Evolutionary conservation across 2,888 invertebrate genomes (phyloP).

Genomic region (Thereva unica): DNA sequence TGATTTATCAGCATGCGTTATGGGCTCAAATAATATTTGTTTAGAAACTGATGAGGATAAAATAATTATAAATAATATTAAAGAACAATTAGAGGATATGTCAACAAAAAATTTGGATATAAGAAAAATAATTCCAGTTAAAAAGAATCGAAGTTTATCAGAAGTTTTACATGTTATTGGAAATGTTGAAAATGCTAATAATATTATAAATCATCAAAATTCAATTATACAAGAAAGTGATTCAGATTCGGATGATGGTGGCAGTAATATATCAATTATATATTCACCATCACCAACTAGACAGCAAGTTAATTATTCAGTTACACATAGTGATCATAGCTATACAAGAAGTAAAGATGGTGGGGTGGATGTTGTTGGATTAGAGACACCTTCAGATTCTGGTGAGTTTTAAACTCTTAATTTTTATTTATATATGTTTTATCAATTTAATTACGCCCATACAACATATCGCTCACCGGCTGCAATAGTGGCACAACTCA

Average conservation of each 20-base stretch:
- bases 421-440: too few relatives aligned
- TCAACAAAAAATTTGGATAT: slow-evolving; percentile 48
- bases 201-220: slow-evolving; percentile 43
- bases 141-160: slow-evolving; percentile 41
- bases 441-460: too few relatives aligned
- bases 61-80: slow-evolving; percentile 50
- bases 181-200: slow-evolving; percentile 36
- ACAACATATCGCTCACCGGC: too few relatives aligned
- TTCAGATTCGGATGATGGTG: slow-evolving; percentile 35
- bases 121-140: slow-evolving; percentile 39
- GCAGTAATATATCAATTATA: slow-evolving; percentile 5
- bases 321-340: slow-evolving; percentile 64
- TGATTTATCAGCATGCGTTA: slow-evolving; percentile 55
- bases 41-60: slow-evolving; percentile 46
- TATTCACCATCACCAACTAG: slow-evolving; percentile 43
- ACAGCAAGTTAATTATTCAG: slow-evolving; percentile 37
- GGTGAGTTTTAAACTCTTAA: slow-evolving; percentile 67
- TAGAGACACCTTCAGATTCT: slow-evolving; percentile 89
- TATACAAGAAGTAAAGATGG: slow-evolving; percentile 67
- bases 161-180: slow-evolving; percentile 53
- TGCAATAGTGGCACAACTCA: too few relatives aligned
- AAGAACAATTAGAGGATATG: slow-evolving; percentile 54
- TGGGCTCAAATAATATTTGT: slow-evolving; percentile 57
- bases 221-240: slow-evolving; percentile 4
- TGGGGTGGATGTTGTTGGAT: slow-evolving; percentile 62